phyloP scores from a whole-genome alignment of 2,888 invertebrate species.

The Matsumyia berberina region DNA sequence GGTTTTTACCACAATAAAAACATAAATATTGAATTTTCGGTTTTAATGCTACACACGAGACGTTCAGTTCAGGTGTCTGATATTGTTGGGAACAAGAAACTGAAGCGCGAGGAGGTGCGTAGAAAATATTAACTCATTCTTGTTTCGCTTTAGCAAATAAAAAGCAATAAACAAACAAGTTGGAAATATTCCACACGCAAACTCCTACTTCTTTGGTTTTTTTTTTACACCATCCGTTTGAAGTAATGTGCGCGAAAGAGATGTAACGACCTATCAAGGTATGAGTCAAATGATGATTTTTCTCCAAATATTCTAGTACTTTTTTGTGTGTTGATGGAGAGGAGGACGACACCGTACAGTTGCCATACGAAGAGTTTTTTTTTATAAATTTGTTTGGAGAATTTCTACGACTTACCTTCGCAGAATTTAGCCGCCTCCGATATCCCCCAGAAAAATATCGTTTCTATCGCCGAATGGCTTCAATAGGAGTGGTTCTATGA shows the following conservation, averaged over 20 bases:
- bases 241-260: conserved; percentile 14
- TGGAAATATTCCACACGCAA: conserved; percentile 49
- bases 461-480: too few species aligned
- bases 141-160: conserved; percentile 50
- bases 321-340: too few species aligned
- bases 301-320: too few species aligned
- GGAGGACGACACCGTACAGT: too few species aligned
- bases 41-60: background rate
- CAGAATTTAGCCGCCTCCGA: too few species aligned
- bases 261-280: background rate
- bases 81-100: conserved; percentile 16
- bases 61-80: background rate
- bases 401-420: too few species aligned
- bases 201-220: conserved; percentile 28
- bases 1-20: background rate
- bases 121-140: conserved; percentile 42
- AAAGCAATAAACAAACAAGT: conserved; percentile 65
- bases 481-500: too few species aligned
- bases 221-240: background rate
- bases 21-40: conserved; percentile 6
- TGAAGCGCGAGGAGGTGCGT: conserved; percentile 34
- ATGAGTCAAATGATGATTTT: conserved; percentile 8
- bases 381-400: too few species aligned
- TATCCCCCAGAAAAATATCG: too few species aligned
- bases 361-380: too few species aligned